Evolutionary conservation across 2,888 invertebrate genomes (phyloP).

Genomic region (Gerris lacustris): DNA sequence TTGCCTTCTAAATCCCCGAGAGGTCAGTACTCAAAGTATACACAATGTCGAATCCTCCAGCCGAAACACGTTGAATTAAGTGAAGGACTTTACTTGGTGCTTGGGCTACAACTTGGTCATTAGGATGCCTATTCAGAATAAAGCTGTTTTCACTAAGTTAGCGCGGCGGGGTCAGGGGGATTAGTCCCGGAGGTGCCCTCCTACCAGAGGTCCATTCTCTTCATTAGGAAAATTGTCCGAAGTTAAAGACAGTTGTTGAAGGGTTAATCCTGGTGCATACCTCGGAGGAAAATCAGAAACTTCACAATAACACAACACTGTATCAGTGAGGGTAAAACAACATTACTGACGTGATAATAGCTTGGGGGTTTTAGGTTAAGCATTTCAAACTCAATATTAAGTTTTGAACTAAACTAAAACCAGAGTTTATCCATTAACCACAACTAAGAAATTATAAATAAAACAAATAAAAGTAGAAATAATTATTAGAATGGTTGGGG

Average conservation of each 20-base stretch:
- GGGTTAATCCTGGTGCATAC: slow-evolving; percentile 3
- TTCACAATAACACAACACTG: neutral
- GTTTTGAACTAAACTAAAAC: too few species aligned
- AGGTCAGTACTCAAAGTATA: neutral
- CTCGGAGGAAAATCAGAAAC: neutral
- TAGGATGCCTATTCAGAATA: slow-evolving; percentile 20
- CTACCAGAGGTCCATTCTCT: slow-evolving; percentile 5
- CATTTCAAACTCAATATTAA: too few species aligned
- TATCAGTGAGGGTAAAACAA: neutral
- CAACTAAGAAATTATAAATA: too few species aligned
- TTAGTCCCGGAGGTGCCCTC: neutral
- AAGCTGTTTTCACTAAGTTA: slow-evolving; percentile 24
- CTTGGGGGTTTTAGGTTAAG: neutral
- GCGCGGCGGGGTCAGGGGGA: neutral
- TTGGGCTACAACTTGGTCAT: slow-evolving; percentile 23
- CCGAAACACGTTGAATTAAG: slow-evolving; percentile 9
- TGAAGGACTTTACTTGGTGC: neutral
- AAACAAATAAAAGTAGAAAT: too few species aligned
- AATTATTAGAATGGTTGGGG: too few species aligned
- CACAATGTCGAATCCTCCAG: neutral
- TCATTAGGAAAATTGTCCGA: slow-evolving; percentile 1
- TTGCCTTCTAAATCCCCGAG: neutral
- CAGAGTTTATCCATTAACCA: too few species aligned
- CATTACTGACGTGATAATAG: neutral
- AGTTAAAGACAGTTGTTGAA: slow-evolving; percentile 3